Conservation (phyloP, 2,797 vertebrate species). For the Hippocampus kuda region DNA sequence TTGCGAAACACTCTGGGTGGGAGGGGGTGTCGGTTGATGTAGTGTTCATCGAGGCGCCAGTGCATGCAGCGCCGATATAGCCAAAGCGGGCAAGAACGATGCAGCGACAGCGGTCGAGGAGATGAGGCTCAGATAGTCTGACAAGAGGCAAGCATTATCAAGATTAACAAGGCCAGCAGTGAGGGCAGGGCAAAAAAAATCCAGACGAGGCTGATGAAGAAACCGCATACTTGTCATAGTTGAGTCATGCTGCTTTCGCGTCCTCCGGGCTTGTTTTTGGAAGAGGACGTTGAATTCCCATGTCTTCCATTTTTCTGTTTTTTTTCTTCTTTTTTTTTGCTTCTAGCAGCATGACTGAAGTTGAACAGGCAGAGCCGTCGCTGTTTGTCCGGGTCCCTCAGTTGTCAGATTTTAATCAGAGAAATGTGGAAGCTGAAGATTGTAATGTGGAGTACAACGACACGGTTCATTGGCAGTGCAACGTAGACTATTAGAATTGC, state of each 20-base stretch:
- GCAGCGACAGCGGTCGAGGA: constrained; percentile 44
- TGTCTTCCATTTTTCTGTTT: constrained; percentile 38
- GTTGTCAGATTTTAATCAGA: neutral
- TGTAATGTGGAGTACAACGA: neutral
- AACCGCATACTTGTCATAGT: constrained; percentile 48
- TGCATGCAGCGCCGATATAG: neutral
- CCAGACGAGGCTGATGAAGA: constrained; percentile 15
- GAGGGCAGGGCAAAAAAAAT: constrained; percentile 27
- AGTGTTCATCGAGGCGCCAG: constrained; percentile 22
- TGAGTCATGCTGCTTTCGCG: constrained; percentile 42
- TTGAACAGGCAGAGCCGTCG: constrained; percentile 29
- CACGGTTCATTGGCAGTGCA: neutral
- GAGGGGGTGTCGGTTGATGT: constrained; percentile 26
- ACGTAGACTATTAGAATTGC: neutral
- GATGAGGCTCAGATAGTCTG: constrained; percentile 41
- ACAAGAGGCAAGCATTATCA: constrained; percentile 44
- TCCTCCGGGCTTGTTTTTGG: constrained; percentile 50
- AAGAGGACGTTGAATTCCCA: constrained; percentile 35
- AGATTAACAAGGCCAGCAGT: constrained; percentile 34
- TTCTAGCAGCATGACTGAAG: constrained; percentile 41
- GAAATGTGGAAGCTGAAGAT: neutral
- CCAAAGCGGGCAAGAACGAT: constrained; percentile 30
- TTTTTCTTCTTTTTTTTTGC: constrained; percentile 8
- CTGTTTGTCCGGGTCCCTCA: constrained; percentile 29
- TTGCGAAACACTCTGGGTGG: constrained; percentile 17